A percentile compares a stretch with the other conserved stretches of the same genome.
Conservation (phyloP, 1,140 invertebrate genomes). For the Forficula auricularia region DNA sequence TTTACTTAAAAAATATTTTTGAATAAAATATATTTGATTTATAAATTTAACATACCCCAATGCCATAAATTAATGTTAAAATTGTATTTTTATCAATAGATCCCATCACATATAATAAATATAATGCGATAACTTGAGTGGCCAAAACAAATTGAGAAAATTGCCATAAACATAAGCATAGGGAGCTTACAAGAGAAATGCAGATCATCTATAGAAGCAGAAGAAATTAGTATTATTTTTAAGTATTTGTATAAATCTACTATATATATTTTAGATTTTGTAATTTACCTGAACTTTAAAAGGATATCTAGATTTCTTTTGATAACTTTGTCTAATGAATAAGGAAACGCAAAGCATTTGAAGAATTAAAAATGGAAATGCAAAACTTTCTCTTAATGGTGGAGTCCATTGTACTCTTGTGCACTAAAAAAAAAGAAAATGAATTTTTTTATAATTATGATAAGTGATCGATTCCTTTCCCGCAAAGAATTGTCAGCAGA, state of each 20-base stretch:
- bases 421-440: conserved; percentile 23
- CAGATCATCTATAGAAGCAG: conserved; percentile 15
- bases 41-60: conserved; percentile 24
- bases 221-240: no score
- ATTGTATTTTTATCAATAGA: conserved; percentile 32
- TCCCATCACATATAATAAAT: conserved; percentile 41
- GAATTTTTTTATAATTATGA: no score
- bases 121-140: conserved; percentile 44
- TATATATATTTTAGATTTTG: no score
- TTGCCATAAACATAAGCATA: conserved; percentile 46
- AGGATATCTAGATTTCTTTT: neutral
- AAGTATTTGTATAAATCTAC: no score
- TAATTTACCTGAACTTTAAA: conserved; percentile 16
- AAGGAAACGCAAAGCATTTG: conserved; percentile 21
- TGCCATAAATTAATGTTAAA: conserved; percentile 25
- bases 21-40: conserved; percentile 20
- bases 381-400: conserved; percentile 65
- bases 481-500: no score
- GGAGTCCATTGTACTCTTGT: conserved; percentile 73
- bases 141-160: conserved; percentile 63
- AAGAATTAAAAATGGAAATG: conserved; percentile 44
- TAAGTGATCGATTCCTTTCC: no score
- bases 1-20: conserved; percentile 20
- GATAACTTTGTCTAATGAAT: conserved; percentile 9
- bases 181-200: conserved; percentile 20